Evolutionary conservation across 2,797 vertebrate genomes (phyloP).

Genomic region (Bryconaethiops microstoma): DNA sequence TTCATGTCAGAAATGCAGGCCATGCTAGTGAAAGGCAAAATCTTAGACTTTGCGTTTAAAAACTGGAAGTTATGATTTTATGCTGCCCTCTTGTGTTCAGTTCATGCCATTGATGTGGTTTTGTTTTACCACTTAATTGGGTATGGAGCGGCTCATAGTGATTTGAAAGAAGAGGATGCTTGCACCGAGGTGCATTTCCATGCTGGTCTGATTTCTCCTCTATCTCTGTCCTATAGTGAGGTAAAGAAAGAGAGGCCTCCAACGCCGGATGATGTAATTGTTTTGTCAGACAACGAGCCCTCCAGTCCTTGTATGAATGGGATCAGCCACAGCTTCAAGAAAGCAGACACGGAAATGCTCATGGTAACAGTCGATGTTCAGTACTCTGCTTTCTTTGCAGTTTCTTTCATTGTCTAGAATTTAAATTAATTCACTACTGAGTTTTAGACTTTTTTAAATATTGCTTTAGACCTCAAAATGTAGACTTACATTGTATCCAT

Average conservation of each 20-base stretch:
- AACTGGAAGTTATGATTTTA: not conserved
- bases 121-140: not conserved
- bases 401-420: not conserved
- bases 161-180: not conserved
- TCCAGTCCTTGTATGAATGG: slow-evolving; percentile 92
- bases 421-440: not conserved
- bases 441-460: not conserved
- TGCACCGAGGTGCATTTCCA: not conserved
- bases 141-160: not conserved
- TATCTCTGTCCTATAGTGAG: slow-evolving; percentile 73
- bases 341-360: slow-evolving; percentile 88
- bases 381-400: not conserved
- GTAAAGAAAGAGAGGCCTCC: slow-evolving; percentile 85
- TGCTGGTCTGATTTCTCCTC: not conserved
- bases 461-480: not conserved
- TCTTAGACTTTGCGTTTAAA: not conserved
- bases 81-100: slow-evolving; percentile 48
- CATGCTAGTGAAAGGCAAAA: not conserved
- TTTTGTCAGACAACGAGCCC: slow-evolving; percentile 93
- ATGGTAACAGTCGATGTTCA: slow-evolving; percentile 78
- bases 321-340: slow-evolving; percentile 78
- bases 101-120: not conserved
- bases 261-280: slow-evolving; percentile 93
- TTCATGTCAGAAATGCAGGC: not conserved
- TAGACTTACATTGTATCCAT: not conserved